phyloP scores from a whole-genome alignment of 2,113 vertebrate genomes.

The Oncorhynchus masou region DNA sequence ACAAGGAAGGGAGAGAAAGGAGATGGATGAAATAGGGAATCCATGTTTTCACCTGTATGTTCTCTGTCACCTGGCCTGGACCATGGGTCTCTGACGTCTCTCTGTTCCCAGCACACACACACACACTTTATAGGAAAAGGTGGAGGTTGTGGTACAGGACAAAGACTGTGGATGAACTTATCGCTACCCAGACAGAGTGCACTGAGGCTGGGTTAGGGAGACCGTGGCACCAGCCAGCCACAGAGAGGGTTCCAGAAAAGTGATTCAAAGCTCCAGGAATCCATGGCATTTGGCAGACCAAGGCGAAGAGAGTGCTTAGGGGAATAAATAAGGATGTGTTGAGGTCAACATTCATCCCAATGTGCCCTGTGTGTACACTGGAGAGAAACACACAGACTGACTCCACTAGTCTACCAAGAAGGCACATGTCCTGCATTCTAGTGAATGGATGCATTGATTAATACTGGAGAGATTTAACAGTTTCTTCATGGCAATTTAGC shows the following conservation, averaged over 20 bases:
- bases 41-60: not conserved
- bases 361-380: not conserved
- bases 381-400: not conserved
- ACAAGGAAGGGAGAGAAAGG: not conserved
- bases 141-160: too few species aligned
- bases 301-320: constrained; percentile 17
- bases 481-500: too few species aligned
- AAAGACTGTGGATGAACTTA: not conserved
- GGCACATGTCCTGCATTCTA: too few species aligned
- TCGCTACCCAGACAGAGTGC: not conserved
- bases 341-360: not conserved
- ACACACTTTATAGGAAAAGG: too few species aligned
- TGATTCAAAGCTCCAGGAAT: constrained; percentile 40
- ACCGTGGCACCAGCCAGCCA: not conserved
- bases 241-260: not conserved
- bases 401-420: not conserved
- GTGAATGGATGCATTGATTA: too few species aligned
- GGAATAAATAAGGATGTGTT: constrained; percentile 11
- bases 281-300: constrained; percentile 38
- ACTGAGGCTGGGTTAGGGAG: not conserved
- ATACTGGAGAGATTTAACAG: too few species aligned
- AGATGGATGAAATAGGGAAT: not conserved
- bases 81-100: not conserved
- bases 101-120: not conserved
- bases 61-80: not conserved